Percentiles rank a stretch among this genome's conserved stretches.
Evolutionary conservation across 1,140 invertebrate species (phyloP).

Genomic region (Drosophila oshimai): DNA sequence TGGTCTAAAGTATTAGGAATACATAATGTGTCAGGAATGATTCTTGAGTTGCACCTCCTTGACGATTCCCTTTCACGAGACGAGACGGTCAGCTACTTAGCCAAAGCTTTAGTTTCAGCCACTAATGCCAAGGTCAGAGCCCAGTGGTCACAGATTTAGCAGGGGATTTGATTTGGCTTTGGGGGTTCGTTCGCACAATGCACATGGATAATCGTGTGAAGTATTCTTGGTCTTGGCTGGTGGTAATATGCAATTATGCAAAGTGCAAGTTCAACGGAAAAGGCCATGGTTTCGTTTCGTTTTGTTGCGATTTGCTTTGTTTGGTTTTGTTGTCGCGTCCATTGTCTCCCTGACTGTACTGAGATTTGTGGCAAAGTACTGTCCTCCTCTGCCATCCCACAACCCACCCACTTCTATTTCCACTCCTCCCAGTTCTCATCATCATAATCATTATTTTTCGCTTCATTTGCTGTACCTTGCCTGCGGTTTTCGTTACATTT

Average conservation of each 20-base stretch:
- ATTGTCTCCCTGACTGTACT: constrained; percentile 12
- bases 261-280: constrained; percentile 75
- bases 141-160: neutral
- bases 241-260: constrained; percentile 70
- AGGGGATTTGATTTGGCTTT: constrained; percentile 4
- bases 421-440: neutral
- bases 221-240: constrained; percentile 39
- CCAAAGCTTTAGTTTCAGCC: neutral
- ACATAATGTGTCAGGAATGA: too few species aligned
- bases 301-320: constrained; percentile 10
- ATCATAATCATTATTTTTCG: constrained; percentile 44
- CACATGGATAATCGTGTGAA: constrained; percentile 69
- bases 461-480: constrained; percentile 56
- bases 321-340: neutral
- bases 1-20: too few species aligned
- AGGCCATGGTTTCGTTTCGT: constrained; percentile 46
- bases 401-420: neutral
- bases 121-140: constrained; percentile 5
- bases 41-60: too few species aligned
- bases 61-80: too few species aligned
- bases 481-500: constrained; percentile 41
- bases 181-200: constrained; percentile 62
- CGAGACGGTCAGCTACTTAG: too few species aligned
- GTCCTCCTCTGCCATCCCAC: constrained; percentile 1
- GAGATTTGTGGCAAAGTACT: neutral